Evolutionary conservation across 2,888 invertebrate species (phyloP).

Genomic region (Ornithoptera alexandrae): DNA sequence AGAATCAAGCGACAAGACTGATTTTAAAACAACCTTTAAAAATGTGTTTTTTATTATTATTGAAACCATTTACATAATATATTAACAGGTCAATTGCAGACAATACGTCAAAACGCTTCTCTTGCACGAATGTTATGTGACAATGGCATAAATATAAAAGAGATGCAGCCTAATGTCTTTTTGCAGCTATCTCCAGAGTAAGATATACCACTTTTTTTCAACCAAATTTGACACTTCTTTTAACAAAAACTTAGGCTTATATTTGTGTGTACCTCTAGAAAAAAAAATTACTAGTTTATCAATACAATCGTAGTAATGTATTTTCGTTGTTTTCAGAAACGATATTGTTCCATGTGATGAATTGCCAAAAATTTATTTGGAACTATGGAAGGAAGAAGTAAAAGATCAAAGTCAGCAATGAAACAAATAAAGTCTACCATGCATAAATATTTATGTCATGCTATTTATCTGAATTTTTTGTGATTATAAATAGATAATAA

Average conservation of each 20-base stretch:
- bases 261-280: not conserved
- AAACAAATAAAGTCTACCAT: too few relatives aligned
- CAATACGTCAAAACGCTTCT: slow-evolving; percentile 28
- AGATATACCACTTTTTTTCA: not conserved
- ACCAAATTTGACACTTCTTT: not conserved
- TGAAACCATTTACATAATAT: not conserved
- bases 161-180: slow-evolving; percentile 30
- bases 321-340: slow-evolving; percentile 19
- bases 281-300: too few relatives aligned
- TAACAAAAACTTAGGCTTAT: not conserved
- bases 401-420: not conserved
- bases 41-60: not conserved
- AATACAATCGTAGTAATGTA: not conserved
- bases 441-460: too few relatives aligned
- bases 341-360: slow-evolving; percentile 10
- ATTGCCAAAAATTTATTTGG: slow-evolving; percentile 15
- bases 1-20: not conserved
- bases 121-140: slow-evolving; percentile 29
- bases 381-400: slow-evolving; percentile 15
- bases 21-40: not conserved
- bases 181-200: slow-evolving; percentile 16
- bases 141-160: slow-evolving; percentile 21
- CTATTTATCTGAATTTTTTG: too few relatives aligned
- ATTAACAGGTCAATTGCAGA: slow-evolving; percentile 27
- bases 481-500: too few relatives aligned